A percentile compares a stretch with the other conserved stretches of the same genome.
phyloP scores from a whole-genome alignment of 2,113 vertebrate species.

The Mirounga angustirostris region DNA sequence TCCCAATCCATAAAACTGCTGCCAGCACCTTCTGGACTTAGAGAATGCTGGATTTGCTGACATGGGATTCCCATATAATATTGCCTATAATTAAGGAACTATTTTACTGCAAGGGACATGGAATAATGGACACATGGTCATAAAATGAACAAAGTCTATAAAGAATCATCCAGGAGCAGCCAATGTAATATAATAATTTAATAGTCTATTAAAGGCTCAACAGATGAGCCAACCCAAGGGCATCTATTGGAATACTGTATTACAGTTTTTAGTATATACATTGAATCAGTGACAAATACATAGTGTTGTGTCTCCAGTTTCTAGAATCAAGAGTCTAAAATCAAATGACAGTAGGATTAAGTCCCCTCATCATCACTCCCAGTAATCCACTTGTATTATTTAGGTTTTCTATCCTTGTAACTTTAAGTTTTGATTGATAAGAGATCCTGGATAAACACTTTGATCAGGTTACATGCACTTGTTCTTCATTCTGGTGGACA shows the following conservation, averaged over 20 bases:
- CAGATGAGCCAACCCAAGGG: neutral
- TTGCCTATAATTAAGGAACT: neutral
- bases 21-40: neutral
- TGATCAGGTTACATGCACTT: neutral
- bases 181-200: neutral
- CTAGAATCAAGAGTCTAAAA: neutral
- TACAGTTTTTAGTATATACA: neutral
- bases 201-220: neutral
- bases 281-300: neutral
- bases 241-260: neutral
- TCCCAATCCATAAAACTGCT: neutral
- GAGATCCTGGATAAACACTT: neutral
- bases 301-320: neutral
- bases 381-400: neutral
- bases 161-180: neutral
- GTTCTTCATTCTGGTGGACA: neutral
- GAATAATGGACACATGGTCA: neutral
- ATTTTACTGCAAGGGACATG: neutral
- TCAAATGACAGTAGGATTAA: neutral
- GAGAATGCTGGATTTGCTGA: neutral
- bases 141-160: neutral
- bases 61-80: neutral
- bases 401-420: neutral
- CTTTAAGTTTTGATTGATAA: neutral
- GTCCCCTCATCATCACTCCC: neutral